Evolutionary conservation across 2,888 invertebrate genomes (phyloP).

Genomic region (Leptarthrus brevirostris): DNA sequence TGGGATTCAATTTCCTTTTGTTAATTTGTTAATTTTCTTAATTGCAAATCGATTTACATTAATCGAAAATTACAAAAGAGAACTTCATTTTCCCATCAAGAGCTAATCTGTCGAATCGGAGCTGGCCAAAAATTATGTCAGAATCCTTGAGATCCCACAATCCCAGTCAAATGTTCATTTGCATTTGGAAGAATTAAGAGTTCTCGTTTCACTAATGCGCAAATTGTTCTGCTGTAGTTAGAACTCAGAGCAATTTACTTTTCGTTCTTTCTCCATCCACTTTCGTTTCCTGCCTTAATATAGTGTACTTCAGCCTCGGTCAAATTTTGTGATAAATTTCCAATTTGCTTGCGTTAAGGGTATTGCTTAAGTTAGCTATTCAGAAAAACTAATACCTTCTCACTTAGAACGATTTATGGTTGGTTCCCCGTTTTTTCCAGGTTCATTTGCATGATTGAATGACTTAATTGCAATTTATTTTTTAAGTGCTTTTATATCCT

Average conservation of each 20-base stretch:
- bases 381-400: background rate
- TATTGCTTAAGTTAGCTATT: background rate
- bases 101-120: background rate
- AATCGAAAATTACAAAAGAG: no score
- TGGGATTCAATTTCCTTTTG: no score
- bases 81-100: no score
- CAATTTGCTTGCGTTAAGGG: background rate
- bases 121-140: background rate
- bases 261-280: background rate
- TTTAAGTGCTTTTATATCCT: no score
- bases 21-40: no score
- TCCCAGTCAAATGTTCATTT: background rate
- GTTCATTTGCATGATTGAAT: no score
- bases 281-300: background rate
- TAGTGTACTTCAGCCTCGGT: background rate
- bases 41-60: no score
- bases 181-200: background rate
- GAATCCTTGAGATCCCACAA: background rate
- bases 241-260: slow-evolving; percentile 3
- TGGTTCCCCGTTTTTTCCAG: no score
- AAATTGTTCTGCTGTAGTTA: background rate
- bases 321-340: background rate
- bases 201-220: background rate
- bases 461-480: no score
- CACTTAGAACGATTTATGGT: no score